Evolutionary conservation across 2,888 invertebrate genomes (phyloP).

Genomic region (Drosophila pegasa): DNA sequence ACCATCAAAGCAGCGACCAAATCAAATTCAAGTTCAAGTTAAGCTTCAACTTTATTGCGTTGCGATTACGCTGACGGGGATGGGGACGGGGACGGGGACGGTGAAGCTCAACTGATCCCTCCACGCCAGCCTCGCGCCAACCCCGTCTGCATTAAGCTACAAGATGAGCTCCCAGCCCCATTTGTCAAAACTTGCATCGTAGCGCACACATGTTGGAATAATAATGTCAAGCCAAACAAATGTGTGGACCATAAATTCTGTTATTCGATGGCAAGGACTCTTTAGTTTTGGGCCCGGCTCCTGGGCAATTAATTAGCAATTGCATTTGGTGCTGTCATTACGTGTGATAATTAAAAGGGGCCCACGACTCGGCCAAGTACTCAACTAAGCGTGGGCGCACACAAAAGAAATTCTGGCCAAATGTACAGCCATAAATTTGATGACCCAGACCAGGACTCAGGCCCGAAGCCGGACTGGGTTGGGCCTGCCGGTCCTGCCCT

Average conservation of each 20-base stretch:
- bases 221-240: conserved; percentile 72
- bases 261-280: conserved; percentile 28
- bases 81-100: conserved; percentile 2
- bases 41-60: conserved; percentile 27
- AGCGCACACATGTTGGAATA: conserved; percentile 75
- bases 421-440: conserved; percentile 83
- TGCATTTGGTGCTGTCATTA: conserved; percentile 79
- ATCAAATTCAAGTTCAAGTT: conserved; percentile 69
- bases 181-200: conserved; percentile 59
- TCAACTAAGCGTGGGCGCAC: conserved; percentile 7
- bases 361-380: conserved; percentile 39
- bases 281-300: conserved; percentile 19
- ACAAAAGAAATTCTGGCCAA: conserved; percentile 68
- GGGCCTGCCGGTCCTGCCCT: conserved; percentile 27
- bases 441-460: conserved; percentile 30
- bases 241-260: conserved; percentile 68
- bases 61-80: conserved; percentile 14
- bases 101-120: conserved; percentile 7
- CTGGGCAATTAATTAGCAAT: conserved; percentile 82
- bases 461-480: conserved; percentile 6
- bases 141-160: conserved; percentile 23
- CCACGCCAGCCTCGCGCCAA: not conserved
- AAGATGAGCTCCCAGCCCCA: conserved; percentile 23
- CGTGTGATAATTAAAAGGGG: conserved; percentile 81
- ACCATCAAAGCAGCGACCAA: conserved; percentile 31